Evolutionary conservation across 2,888 invertebrate species (phyloP).

Genomic region (Coenonympha glycerion): DNA sequence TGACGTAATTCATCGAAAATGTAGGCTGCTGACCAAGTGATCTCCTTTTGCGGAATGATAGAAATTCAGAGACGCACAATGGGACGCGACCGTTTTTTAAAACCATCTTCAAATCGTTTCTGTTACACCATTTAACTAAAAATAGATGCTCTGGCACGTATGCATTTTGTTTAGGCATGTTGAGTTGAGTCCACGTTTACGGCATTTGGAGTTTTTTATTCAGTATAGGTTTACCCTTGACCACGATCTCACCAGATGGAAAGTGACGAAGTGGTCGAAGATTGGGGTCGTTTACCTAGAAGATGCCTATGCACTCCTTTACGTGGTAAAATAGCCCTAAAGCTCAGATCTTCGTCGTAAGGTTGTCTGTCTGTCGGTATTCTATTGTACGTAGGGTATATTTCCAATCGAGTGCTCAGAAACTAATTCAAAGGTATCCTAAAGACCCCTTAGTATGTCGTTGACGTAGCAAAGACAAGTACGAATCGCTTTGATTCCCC

Average conservation of each 20-base stretch:
- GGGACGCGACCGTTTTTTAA: conserved; percentile 25
- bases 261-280: no score
- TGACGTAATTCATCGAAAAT: conserved; percentile 20
- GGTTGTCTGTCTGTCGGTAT: neutral
- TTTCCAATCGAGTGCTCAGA: neutral
- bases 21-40: conserved; percentile 26
- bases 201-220: neutral
- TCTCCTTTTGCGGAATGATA: conserved; percentile 32
- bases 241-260: no score
- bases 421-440: no score
- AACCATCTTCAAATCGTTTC: conserved; percentile 6
- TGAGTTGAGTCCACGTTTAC: neutral
- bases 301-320: no score
- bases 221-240: no score
- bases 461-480: no score
- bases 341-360: no score
- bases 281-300: no score
- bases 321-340: no score
- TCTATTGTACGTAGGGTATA: neutral
- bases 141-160: conserved; percentile 7
- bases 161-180: neutral
- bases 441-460: no score
- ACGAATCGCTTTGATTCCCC: no score
- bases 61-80: conserved; percentile 27
- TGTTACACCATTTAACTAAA: conserved; percentile 14